Evolutionary conservation across 37 sponge, comb jelly and placozoan genomes (phyloP), one percentile per base, ranked within the genome.

Genomic region (Corticium candelabrum): DNA sequence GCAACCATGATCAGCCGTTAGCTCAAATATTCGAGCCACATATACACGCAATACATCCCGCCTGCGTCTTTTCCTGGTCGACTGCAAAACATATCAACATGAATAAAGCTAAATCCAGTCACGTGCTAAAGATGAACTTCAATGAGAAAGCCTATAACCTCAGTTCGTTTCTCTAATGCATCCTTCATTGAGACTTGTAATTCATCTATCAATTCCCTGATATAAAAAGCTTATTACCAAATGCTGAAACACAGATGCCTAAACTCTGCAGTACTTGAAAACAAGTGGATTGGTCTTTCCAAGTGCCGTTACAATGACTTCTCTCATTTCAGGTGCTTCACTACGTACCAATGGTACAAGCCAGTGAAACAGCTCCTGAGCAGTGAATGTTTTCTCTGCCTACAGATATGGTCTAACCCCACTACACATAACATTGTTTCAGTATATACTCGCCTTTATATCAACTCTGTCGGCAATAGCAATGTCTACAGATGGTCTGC

Each of bases 1-100:
- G 73, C 93, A 86, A 37, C 91, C 87, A 69, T 89, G 83, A 41
- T 78, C 86, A 34, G 96, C 96, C 32, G 80, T 79, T 39, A 95
- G 80, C 38, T 84, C 83, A 68, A 91, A 83, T 62, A 95, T 86
- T 1, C 86, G 76, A 30, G 90, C 87, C 67, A 95, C 68, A 70
- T 89, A 79, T 4, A 95, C 80, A 2, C 92, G 71, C 56, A 92
- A 81, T 0, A 35, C 40, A 37, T 91, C 90, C 29, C 90, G 40
- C 31, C 71, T 75, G 30, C 80, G 76, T 78, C 83, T 31, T 29
- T 75, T 77, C 35, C 75, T 29, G 39, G 77, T 85, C 79, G 39
- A 41, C 68, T 78, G 76, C 74, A n/a, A n/a, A n/a, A n/a, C n/a
- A n/a, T n/a, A n/a, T n/a, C n/a, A n/a, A n/a, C n/a, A n/a, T n/a